Conservation (phyloP, 2,888 invertebrate genomes). For the Drosophila vallismaia region DNA sequence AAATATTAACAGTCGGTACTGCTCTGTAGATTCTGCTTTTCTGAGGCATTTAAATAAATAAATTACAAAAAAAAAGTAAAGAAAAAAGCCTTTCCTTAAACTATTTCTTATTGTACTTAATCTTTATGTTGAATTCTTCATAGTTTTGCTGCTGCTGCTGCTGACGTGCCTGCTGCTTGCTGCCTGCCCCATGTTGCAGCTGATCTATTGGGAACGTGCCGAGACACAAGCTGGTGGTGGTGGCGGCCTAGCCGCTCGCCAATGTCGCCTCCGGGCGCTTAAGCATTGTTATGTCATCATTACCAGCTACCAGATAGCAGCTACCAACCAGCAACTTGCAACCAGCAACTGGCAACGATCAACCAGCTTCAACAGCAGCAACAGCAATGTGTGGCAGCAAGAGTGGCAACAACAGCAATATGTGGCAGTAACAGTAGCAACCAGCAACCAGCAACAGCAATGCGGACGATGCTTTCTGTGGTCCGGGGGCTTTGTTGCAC, state of each 20-base stretch:
- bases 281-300: slow-evolving; percentile 78
- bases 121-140: slow-evolving; percentile 14
- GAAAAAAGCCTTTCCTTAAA: slow-evolving; percentile 39
- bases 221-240: slow-evolving; percentile 62
- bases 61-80: no score
- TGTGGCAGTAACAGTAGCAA: slow-evolving; percentile 36
- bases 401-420: slow-evolving; percentile 8
- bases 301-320: slow-evolving; percentile 58
- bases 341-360: slow-evolving; percentile 44
- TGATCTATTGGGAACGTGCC: slow-evolving; percentile 77
- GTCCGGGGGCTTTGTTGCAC: slow-evolving; percentile 38
- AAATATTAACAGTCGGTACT: no score
- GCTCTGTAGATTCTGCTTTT: no score
- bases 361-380: slow-evolving; percentile 28
- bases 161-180: slow-evolving; percentile 24
- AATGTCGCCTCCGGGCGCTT: slow-evolving; percentile 70
- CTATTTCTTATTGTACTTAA: no score
- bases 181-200: slow-evolving; percentile 25
- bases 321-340: slow-evolving; percentile 24
- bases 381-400: background rate
- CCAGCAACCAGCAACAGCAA: slow-evolving; percentile 41
- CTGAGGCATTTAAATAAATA: no score
- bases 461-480: slow-evolving; percentile 46
- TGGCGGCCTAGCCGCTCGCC: slow-evolving; percentile 51
- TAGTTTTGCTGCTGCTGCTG: slow-evolving; percentile 37